Evolutionary conservation across 2,113 vertebrate genomes (phyloP).

Genomic region (Ceyx melanurus): DNA sequence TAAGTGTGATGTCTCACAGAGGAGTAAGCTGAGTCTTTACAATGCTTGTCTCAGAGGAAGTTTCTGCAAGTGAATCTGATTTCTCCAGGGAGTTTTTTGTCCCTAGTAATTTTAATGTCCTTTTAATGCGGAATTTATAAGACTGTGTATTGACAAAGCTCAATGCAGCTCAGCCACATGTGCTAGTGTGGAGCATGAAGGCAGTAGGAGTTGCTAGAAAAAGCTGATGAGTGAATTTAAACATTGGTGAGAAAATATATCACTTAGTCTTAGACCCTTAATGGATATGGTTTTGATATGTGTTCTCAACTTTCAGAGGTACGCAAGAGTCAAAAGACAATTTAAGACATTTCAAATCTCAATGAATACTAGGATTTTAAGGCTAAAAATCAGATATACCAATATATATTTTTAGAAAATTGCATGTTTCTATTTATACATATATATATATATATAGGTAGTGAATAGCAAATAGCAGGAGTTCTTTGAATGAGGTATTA

Average conservation of each 20-base stretch:
- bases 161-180: accelerated
- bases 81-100: neutral
- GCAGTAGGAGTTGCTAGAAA: neutral
- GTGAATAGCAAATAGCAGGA: neutral
- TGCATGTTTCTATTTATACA: accelerated
- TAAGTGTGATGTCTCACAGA: neutral
- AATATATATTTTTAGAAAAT: neutral
- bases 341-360: neutral
- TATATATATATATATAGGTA: neutral
- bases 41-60: neutral
- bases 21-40: neutral
- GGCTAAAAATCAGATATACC: neutral
- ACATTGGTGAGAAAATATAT: neutral
- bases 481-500: neutral
- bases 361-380: neutral
- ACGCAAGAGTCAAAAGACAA: neutral
- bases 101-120: neutral
- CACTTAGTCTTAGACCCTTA: neutral
- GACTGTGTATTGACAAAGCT: neutral
- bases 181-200: neutral
- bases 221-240: neutral
- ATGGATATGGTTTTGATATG: neutral
- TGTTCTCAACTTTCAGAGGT: neutral
- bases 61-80: neutral
- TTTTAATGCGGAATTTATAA: neutral